These are phyloP conservation scores for Cheilosia urbana DNA, from an alignment of 2,888 invertebrate genomes.

Conservation along the genomic window DNA sequence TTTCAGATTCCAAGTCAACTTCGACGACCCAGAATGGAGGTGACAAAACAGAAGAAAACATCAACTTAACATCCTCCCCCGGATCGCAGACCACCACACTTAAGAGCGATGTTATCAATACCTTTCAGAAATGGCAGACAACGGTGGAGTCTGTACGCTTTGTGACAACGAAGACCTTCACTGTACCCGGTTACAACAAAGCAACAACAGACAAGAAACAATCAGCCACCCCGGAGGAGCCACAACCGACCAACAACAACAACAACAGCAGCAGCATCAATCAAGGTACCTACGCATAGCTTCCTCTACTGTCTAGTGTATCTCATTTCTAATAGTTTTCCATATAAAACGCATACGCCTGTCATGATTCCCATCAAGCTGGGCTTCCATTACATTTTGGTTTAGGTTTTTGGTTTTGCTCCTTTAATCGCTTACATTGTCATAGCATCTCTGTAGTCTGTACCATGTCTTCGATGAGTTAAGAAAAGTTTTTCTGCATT, in stretches of 20 bases:
- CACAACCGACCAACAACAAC: conserved; percentile 33
- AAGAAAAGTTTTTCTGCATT: conserved; percentile 69
- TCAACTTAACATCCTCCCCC: conserved; percentile 51
- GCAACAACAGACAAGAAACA: conserved; percentile 59
- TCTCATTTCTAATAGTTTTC: conserved; percentile 69
- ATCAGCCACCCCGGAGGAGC: conserved; percentile 40
- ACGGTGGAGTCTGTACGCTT: conserved; percentile 83
- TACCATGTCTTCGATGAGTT: conserved; percentile 20
- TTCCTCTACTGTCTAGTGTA: conserved; percentile 6
- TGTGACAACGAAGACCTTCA: conserved; percentile 82
- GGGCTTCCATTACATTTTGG: conserved; percentile 64
- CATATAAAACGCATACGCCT: conserved; percentile 71
- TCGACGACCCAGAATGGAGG: conserved; percentile 46
- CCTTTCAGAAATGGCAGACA: conserved; percentile 84
- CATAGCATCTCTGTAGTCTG: conserved; percentile 35
- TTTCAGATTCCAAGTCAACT: conserved; percentile 42
- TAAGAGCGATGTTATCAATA: conserved; percentile 82
- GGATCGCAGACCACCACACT: conserved; percentile 76
- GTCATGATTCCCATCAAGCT: conserved; percentile 66
- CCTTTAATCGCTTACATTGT: conserved; percentile 34
- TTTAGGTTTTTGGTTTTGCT: conserved; percentile 48
- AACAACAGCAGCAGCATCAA: background rate
- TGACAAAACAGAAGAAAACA: conserved; percentile 53
- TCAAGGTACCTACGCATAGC: conserved; percentile 55
- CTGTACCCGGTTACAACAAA: conserved; percentile 78